phyloP scores from a whole-genome alignment of 2,113 vertebrate genomes.

The Ophiodon elongatus region DNA sequence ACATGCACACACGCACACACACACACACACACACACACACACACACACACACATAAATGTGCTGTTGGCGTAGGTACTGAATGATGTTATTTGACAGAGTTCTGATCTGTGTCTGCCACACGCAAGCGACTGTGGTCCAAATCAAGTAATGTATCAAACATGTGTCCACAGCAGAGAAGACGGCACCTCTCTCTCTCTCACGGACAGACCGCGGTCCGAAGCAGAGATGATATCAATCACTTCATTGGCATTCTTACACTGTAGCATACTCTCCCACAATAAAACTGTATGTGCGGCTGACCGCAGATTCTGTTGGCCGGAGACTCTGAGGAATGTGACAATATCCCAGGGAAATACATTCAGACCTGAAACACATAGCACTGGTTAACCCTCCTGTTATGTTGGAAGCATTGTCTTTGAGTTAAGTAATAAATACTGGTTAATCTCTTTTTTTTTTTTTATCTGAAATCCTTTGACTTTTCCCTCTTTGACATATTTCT shows the following conservation, averaged over 20 bases:
- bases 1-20: no score
- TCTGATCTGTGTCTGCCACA: constrained; percentile 76
- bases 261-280: constrained; percentile 67
- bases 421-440: not conserved
- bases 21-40: constrained; percentile 23
- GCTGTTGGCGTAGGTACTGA: constrained; percentile 46
- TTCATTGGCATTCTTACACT: constrained; percentile 63
- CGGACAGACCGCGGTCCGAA: constrained; percentile 26
- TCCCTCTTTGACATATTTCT: not conserved
- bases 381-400: constrained; percentile 26
- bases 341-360: constrained; percentile 59
- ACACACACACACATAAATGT: constrained; percentile 50
- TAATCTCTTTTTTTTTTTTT: not conserved
- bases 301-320: constrained; percentile 62
- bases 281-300: constrained; percentile 70
- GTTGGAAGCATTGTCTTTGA: not conserved
- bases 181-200: constrained; percentile 23
- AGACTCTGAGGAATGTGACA: constrained; percentile 68
- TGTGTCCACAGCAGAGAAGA: constrained; percentile 64
- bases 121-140: constrained; percentile 68
- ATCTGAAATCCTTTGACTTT: not conserved
- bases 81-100: constrained; percentile 72
- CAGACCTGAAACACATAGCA: constrained; percentile 30
- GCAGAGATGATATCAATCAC: constrained; percentile 65
- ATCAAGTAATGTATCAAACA: constrained; percentile 75